phyloP scores from a whole-genome alignment of 2,797 vertebrate species.

The Lepilemur septentrionalis region DNA sequence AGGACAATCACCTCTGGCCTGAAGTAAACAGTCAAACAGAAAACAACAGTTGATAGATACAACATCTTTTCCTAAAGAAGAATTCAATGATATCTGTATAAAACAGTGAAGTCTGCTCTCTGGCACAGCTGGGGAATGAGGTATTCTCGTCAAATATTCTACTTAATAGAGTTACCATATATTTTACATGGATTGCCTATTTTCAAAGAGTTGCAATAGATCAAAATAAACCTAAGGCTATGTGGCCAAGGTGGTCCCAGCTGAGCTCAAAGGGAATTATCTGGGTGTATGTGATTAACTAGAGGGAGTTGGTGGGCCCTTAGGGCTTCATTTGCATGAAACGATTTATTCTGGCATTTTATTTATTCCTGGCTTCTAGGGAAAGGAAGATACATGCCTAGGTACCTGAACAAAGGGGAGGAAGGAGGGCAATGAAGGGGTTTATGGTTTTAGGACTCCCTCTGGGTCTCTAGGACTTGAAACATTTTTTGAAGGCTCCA shows the following conservation, averaged over 20 bases:
- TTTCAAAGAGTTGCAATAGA: conserved; percentile 67
- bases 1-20: not conserved
- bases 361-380: conserved; percentile 49
- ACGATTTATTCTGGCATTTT: conserved; percentile 48
- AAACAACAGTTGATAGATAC: conserved; percentile 25
- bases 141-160: conserved; percentile 64
- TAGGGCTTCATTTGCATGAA: conserved; percentile 59
- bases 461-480: conserved; percentile 15
- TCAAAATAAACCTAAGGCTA: conserved; percentile 64
- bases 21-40: conserved; percentile 56
- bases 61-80: conserved; percentile 25
- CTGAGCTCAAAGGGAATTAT: conserved; percentile 65
- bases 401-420: not conserved
- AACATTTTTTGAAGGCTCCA: conserved; percentile 17
- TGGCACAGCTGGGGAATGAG: conserved; percentile 46
- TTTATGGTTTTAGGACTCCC: conserved; percentile 1
- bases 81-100: conserved; percentile 35
- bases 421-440: not conserved
- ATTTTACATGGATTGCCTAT: conserved; percentile 54
- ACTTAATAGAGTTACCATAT: conserved; percentile 63
- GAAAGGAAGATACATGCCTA: conserved; percentile 23
- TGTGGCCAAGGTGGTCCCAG: conserved; percentile 36
- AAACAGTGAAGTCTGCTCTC: not conserved
- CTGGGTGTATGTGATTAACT: conserved; percentile 58
- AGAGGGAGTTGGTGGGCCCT: conserved; percentile 35